phyloP scores from a whole-genome alignment of 1,140 invertebrate species.

The Zaprionus africanus region DNA sequence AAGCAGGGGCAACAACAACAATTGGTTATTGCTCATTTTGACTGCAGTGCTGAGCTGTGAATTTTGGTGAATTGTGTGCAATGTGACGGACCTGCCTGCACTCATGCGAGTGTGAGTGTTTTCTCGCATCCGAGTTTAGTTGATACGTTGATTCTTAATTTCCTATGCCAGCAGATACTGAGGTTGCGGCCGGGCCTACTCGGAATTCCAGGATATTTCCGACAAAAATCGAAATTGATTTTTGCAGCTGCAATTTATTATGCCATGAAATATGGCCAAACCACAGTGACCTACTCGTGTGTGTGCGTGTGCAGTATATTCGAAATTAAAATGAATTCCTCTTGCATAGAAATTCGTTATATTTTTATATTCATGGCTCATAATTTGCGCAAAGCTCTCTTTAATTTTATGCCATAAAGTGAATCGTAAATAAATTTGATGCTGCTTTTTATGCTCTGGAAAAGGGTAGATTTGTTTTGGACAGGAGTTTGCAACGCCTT shows the following conservation, averaged over 20 bases:
- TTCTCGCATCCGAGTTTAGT: background rate
- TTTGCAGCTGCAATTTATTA: slow-evolving; percentile 60
- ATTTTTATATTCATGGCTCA: background rate
- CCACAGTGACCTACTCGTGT: background rate
- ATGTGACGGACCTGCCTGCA: background rate
- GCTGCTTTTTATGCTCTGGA: background rate
- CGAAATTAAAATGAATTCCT: slow-evolving; percentile 47
- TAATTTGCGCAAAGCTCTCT: background rate
- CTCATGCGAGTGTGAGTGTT: background rate
- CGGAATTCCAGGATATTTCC: slow-evolving; percentile 30
- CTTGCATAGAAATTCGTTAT: background rate
- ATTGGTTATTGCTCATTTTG: slow-evolving; percentile 70
- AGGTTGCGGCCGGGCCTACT: slow-evolving; percentile 1
- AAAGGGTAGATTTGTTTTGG: too few species aligned
- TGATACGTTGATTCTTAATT: slow-evolving; percentile 65
- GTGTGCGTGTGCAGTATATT: slow-evolving; percentile 21
- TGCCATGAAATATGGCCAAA: slow-evolving; percentile 55
- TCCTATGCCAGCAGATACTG: slow-evolving; percentile 46
- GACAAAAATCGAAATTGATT: slow-evolving; percentile 69
- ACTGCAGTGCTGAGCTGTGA: slow-evolving; percentile 37
- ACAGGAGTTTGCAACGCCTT: too few species aligned
- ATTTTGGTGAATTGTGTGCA: slow-evolving; percentile 13
- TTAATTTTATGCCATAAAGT: slow-evolving; percentile 5
- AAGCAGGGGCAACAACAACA: slow-evolving; percentile 15
- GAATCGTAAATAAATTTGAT: background rate